Conservation (phyloP, 1,140 invertebrate species). For the Drosophila mauritiana region DNA sequence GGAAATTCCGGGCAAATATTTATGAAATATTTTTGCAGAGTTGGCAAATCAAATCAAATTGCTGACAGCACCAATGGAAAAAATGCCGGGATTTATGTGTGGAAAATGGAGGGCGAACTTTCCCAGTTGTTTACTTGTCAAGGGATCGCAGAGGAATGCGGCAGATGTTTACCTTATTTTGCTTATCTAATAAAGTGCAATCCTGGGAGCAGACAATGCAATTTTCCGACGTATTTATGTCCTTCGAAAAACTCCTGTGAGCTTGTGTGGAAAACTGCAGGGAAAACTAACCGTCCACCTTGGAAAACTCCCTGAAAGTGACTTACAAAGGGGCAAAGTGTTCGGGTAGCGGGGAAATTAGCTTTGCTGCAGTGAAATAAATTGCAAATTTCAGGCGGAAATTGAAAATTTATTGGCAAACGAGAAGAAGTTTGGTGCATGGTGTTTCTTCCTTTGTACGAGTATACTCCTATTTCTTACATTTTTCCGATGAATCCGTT, state of each 20-base stretch:
- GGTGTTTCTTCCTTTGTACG: slow-evolving; percentile 1
- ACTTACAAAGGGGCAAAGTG: slow-evolving; percentile 14
- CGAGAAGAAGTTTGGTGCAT: slow-evolving; percentile 22
- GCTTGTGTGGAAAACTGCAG: slow-evolving; percentile 31
- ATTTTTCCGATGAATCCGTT: slow-evolving; percentile 3
- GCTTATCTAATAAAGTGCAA: slow-evolving; percentile 8
- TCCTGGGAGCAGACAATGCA: slow-evolving; percentile 34
- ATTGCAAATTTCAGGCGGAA: slow-evolving; percentile 65
- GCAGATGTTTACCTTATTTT: slow-evolving; percentile 9
- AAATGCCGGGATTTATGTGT: slow-evolving; percentile 31
- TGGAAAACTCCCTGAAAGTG: slow-evolving; percentile 44
- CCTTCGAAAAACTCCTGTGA: slow-evolving; percentile 24
- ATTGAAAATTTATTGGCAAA: slow-evolving; percentile 68
- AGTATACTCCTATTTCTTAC: neutral
- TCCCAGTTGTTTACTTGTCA: slow-evolving; percentile 22
- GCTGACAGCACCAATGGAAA: slow-evolving; percentile 25
- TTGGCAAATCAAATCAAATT: slow-evolving; percentile 59
- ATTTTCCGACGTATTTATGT: slow-evolving; percentile 39
- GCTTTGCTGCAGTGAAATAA: slow-evolving; percentile 54
- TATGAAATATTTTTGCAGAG: slow-evolving; percentile 48
- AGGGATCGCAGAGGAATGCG: slow-evolving; percentile 6
- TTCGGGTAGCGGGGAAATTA: slow-evolving; percentile 34
- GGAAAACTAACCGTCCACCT: slow-evolving; percentile 18
- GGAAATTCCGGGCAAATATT: slow-evolving; percentile 42
- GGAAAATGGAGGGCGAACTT: slow-evolving; percentile 1